Evolutionary conservation across 2,113 vertebrate species (phyloP), one percentile per base, ranked within the genome.

Genomic region (Ellobius talpinus): DNA sequence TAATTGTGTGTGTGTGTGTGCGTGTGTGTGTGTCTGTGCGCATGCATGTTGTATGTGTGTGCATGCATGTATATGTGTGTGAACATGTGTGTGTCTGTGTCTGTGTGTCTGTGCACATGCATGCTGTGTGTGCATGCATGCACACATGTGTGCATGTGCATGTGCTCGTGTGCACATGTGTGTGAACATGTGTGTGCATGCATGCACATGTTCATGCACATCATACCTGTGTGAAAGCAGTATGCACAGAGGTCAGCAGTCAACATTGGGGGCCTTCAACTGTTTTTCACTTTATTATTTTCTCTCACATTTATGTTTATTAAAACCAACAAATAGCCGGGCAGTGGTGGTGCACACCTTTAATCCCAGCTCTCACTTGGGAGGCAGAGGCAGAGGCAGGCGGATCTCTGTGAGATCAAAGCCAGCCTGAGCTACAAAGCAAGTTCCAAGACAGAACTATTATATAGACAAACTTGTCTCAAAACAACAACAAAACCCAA

Each of bases 291-390:
- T 55, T 82, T 82, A 61, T 13, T 11, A 19, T 61, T 82, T 61
- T 29, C 55, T 88, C 14, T 89, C 93, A 97, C 72, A 96, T 87
- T 96, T 93, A 88, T 23, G 96, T 97, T 98, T 98, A 97, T 97
- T 97, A 97, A 97, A 98, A 58, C 5, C 55, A 97, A 97, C 86
- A 78, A 58, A 26, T 7, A 39, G 36, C 36, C 0, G 1, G 68
- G 68, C 17, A n/a, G 68, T 72, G 68, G 36, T 72, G 36, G 36
- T 3, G 1, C 36, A 72, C 16, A 72, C 3, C 68, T n/a, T 72
- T n/a, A 72, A n/a, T 72, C 68, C 36, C 68, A 72, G 36, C 68
- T 19, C 68, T 19, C 33, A 72, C 55, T 58, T 58, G 58, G 50
- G 19, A 58, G 58, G 58, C 58, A 3, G 17, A 72, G 16, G 16